phyloP scores from a whole-genome alignment of 1,140 invertebrate species.

The Drosophila littoralis region DNA sequence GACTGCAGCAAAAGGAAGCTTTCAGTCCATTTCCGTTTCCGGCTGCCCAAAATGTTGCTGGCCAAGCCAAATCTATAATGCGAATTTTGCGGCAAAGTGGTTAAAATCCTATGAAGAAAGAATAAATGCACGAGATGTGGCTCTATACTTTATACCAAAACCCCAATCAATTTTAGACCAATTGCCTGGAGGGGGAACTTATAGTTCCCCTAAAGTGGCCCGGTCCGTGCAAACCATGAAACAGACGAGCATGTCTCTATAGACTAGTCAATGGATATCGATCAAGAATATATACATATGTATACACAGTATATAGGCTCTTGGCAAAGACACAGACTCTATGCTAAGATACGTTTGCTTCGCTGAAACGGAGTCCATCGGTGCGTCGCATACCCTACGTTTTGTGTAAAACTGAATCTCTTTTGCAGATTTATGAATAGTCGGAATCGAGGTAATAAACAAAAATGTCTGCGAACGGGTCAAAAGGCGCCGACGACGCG shows the following conservation, averaged over 20 bases:
- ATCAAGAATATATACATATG: too few species aligned
- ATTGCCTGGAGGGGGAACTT: too few species aligned
- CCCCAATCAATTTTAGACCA: too few species aligned
- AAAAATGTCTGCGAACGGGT: constrained; percentile 36
- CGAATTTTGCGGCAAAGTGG: not conserved
- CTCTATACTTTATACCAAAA: too few species aligned
- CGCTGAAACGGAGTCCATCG: not conserved
- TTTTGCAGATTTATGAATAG: not conserved
- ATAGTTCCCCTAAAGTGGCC: too few species aligned
- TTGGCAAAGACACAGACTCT: too few species aligned
- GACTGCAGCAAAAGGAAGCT: constrained; percentile 7
- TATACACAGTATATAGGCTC: too few species aligned
- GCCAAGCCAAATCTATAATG: constrained; percentile 12
- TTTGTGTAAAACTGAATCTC: not conserved
- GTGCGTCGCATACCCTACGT: not conserved
- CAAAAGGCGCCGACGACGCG: constrained; percentile 51
- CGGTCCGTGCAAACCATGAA: too few species aligned
- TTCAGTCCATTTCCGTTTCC: constrained; percentile 40
- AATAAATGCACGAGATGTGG: too few species aligned
- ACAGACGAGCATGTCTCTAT: too few species aligned
- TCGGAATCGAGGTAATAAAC: not conserved
- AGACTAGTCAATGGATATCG: too few species aligned
- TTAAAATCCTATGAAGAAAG: not conserved
- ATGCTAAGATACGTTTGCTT: too few species aligned
- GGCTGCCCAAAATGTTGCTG: constrained; percentile 14